Conservation (phyloP, 2,113 vertebrate genomes). For the Balaenoptera acutorostrata region DNA sequence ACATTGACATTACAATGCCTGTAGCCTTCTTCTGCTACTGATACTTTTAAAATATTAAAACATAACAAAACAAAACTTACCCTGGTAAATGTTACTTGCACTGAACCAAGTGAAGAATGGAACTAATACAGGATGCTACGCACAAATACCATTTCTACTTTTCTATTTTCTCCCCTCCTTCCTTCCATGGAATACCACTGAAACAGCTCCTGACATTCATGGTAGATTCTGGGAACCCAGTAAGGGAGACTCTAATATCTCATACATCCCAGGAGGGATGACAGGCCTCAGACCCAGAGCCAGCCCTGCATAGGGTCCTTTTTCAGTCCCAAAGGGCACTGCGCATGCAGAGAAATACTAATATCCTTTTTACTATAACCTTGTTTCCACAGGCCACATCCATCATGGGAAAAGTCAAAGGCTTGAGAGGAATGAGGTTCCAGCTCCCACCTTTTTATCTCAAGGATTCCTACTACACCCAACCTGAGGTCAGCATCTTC, state of each 20-base stretch:
- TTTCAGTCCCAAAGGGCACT: neutral
- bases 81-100: neutral
- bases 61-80: neutral
- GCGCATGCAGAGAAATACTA: neutral
- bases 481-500: neutral
- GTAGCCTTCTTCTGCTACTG: neutral
- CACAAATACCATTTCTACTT: neutral
- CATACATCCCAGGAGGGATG: neutral
- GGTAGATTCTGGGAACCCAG: neutral
- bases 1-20: neutral
- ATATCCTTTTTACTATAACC: neutral
- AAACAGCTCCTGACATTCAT: neutral
- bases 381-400: neutral
- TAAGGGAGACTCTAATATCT: neutral
- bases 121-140: neutral
- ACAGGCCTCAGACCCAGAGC: neutral
- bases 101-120: neutral
- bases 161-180: neutral
- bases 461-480: neutral
- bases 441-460: neutral
- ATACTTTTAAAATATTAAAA: slow-evolving; percentile 16
- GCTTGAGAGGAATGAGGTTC: neutral
- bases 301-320: neutral
- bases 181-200: neutral
- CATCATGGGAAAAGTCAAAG: neutral